Evolutionary conservation across 2,797 vertebrate genomes (phyloP).

Genomic region (Tamandua tetradactyla): DNA sequence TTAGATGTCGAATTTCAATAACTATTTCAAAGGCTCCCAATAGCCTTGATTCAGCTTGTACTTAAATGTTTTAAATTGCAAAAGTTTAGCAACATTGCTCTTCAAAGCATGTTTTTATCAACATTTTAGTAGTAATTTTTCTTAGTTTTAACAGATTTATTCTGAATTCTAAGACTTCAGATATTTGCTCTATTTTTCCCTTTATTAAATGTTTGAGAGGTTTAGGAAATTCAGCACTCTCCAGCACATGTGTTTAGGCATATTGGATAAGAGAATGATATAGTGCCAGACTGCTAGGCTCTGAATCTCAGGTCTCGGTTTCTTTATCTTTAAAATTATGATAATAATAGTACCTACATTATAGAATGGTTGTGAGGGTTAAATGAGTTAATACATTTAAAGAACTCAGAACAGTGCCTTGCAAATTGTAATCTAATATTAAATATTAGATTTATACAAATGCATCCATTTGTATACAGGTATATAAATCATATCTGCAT

Average conservation of each 20-base stretch:
- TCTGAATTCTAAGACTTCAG: conserved; percentile 40
- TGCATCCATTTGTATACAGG: neutral
- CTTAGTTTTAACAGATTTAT: neutral
- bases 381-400: neutral
- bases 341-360: neutral
- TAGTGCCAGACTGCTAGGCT: accelerated
- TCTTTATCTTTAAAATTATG: neutral
- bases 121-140: neutral
- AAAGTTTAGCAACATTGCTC: neutral
- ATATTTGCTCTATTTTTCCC: neutral
- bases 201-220: neutral
- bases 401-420: neutral
- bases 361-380: neutral
- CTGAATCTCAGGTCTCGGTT: neutral
- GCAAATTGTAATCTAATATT: neutral
- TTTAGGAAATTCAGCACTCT: neutral
- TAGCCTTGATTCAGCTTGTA: neutral
- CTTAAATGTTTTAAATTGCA: conserved; percentile 33
- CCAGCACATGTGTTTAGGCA: neutral
- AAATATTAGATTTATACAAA: neutral
- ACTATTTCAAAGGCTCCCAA: neutral
- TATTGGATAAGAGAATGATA: neutral
- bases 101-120: conserved; percentile 35
- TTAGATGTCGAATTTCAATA: neutral
- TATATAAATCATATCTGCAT: neutral